Evolutionary conservation across 2,888 invertebrate species (phyloP).

Genomic region (Microctonus hyperodae): DNA sequence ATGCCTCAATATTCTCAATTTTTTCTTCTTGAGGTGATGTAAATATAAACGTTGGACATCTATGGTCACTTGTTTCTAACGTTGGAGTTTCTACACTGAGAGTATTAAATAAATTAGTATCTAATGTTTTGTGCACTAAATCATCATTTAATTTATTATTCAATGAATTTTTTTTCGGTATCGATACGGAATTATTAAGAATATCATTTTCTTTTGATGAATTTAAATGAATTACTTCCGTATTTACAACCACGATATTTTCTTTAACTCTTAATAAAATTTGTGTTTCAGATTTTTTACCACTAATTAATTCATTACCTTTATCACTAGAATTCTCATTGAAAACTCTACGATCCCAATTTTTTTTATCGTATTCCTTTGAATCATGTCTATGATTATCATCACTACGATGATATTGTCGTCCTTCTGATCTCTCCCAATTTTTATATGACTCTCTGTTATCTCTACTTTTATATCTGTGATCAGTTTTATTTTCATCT

Average conservation of each 20-base stretch:
- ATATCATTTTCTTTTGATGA: constrained; percentile 42
- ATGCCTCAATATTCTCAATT: constrained; percentile 44
- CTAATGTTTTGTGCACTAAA: neutral
- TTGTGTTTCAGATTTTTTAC: constrained; percentile 1
- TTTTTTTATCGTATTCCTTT: neutral
- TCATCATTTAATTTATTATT: neutral
- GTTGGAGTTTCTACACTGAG: neutral
- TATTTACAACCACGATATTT: constrained; percentile 1
- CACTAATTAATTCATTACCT: neutral
- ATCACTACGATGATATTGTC: neutral
- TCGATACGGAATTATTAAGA: constrained; percentile 27
- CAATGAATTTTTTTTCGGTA: neutral
- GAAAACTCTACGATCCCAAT: neutral
- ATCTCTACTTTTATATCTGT: neutral
- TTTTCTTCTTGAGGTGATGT: constrained; percentile 39
- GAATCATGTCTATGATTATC: neutral
- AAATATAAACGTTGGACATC: constrained; percentile 1
- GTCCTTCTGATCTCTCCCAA: neutral
- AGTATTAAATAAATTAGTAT: constrained; percentile 27
- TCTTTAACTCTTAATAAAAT: constrained; percentile 13
- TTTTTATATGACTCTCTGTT: constrained; percentile 16
- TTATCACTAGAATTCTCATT: neutral
- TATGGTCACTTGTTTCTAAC: neutral
- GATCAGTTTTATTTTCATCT: neutral
- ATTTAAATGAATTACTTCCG: neutral